Evolutionary conservation across 2,888 invertebrate species (phyloP).

Genomic region (Ennomos quercinarius): DNA sequence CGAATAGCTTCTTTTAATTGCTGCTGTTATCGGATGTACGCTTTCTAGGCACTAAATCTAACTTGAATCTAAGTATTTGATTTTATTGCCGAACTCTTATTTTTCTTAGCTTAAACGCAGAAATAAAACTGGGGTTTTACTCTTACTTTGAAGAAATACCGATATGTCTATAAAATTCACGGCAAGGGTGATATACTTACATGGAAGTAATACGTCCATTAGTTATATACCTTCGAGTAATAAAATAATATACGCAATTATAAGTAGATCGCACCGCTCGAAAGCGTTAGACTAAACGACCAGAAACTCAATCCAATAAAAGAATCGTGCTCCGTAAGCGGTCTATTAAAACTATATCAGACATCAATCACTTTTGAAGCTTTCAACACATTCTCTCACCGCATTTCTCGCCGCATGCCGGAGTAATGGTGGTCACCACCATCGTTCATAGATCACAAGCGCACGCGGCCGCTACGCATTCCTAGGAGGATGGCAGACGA

Average conservation of each 20-base stretch:
- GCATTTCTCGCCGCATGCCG: constrained; percentile 63
- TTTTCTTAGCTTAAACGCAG: too few species aligned
- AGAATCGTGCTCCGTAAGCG: constrained; percentile 23
- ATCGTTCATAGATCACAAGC: constrained; percentile 56
- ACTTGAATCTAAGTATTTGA: too few species aligned
- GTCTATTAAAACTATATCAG: constrained; percentile 40
- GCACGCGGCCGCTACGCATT: constrained; percentile 43
- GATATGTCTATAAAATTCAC: too few species aligned
- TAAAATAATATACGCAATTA: too few species aligned
- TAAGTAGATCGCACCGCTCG: too few species aligned
- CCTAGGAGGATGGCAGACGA: constrained; percentile 25
- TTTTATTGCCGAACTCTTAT: too few species aligned
- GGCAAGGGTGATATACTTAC: too few species aligned
- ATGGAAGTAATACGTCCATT: too few species aligned
- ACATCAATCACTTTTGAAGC: constrained; percentile 53
- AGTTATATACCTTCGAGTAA: too few species aligned
- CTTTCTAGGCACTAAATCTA: constrained; percentile 11
- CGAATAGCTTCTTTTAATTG: constrained; percentile 35
- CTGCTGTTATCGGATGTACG: constrained; percentile 22
- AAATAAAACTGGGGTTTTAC: too few species aligned
- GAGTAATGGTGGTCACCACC: constrained; percentile 54
- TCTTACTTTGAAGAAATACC: too few species aligned
- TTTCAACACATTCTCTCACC: constrained; percentile 60
- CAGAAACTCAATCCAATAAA: constrained; percentile 7
- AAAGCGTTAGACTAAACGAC: not conserved